Evolutionary conservation across 2,888 invertebrate species (phyloP).

Genomic region (Didymodactylos carnosus): DNA sequence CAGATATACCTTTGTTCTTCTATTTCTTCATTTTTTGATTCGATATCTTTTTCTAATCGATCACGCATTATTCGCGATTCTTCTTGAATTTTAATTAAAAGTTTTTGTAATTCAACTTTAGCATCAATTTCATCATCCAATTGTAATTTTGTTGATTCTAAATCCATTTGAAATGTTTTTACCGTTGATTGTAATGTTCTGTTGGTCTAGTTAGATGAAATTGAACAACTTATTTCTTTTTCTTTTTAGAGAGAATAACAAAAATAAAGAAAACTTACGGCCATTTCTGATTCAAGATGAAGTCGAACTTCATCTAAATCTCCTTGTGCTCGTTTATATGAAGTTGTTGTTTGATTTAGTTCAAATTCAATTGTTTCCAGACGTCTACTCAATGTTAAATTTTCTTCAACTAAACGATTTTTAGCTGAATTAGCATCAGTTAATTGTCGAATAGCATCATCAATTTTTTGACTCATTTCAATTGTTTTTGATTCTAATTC

Average conservation of each 20-base stretch:
- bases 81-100: constrained; percentile 7
- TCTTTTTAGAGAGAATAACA: background rate
- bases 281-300: constrained; percentile 10
- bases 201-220: background rate
- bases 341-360: background rate
- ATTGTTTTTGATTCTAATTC: constrained; percentile 1
- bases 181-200: constrained; percentile 6
- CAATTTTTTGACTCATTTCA: constrained; percentile 2
- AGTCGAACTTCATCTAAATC: constrained; percentile 11
- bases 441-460: constrained; percentile 8
- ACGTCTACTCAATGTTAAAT: constrained; percentile 4
- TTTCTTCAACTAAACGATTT: constrained; percentile 2
- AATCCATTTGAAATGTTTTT: constrained; percentile 4
- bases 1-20: constrained; percentile 10
- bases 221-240: background rate
- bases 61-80: constrained; percentile 5
- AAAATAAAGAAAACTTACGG: background rate
- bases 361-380: constrained; percentile 11
- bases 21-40: constrained; percentile 10
- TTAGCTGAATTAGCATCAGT: constrained; percentile 7
- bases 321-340: background rate
- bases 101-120: constrained; percentile 10
- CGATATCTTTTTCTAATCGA: constrained; percentile 6
- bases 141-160: constrained; percentile 6
- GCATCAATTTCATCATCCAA: constrained; percentile 11